Conservation (phyloP, 2,888 invertebrate genomes). For the Heteromyza rotundicornis region DNA sequence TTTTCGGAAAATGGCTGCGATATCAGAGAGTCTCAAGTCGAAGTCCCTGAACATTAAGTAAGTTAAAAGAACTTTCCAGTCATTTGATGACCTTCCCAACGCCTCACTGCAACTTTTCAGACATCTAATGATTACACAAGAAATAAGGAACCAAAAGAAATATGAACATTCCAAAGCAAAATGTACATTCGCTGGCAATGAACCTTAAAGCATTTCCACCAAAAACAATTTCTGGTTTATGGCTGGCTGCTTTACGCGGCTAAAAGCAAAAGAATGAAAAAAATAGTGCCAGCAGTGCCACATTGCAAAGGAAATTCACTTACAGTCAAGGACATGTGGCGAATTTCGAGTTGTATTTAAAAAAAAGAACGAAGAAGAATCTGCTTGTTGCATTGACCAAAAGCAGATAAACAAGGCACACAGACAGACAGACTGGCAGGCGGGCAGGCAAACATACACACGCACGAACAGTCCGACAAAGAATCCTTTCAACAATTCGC, state of each 20-base stretch:
- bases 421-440: background rate
- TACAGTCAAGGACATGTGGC: slow-evolving; percentile 47
- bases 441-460: background rate
- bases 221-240: slow-evolving; percentile 22
- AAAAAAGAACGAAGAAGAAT: background rate
- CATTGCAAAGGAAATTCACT: background rate
- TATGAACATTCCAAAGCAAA: too few species aligned
- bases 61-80: too few species aligned
- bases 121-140: too few species aligned
- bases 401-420: slow-evolving; percentile 3
- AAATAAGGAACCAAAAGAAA: background rate
- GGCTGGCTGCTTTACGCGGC: slow-evolving; percentile 10
- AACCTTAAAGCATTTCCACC: slow-evolving; percentile 19
- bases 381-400: slow-evolving; percentile 27
- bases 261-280: slow-evolving; percentile 7
- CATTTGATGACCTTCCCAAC: too few species aligned
- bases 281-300: slow-evolving; percentile 11
- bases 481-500: background rate
- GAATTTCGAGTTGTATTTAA: slow-evolving; percentile 11
- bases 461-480: background rate
- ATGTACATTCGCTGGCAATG: slow-evolving; percentile 23
- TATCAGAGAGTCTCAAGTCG: too few species aligned
- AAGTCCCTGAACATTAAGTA: too few species aligned
- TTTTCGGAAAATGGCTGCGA: too few species aligned
- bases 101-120: too few species aligned